Evolutionary conservation across 1,140 invertebrate genomes (phyloP).

Genomic region (Metaphire vulgaris): DNA sequence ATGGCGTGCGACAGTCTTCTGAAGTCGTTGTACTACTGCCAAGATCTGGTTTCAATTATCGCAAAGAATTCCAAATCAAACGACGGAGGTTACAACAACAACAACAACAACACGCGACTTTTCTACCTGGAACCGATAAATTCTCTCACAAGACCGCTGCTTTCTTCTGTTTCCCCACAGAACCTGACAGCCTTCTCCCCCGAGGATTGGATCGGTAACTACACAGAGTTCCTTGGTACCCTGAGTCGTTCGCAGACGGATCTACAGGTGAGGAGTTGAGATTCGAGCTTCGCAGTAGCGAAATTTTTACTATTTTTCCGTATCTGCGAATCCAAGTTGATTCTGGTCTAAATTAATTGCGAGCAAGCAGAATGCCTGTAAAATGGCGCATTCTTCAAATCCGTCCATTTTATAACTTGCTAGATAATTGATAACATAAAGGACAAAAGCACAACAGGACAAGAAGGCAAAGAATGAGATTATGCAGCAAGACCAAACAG

Average conservation of each 20-base stretch:
- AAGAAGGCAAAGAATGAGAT: too few relatives aligned
- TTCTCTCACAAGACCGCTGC: background rate
- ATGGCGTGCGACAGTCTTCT: conserved; percentile 7
- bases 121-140: background rate
- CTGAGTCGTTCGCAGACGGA: background rate
- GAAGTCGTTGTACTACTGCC: conserved; percentile 14
- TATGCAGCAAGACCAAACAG: too few relatives aligned
- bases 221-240: background rate
- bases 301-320: too few relatives aligned
- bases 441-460: too few relatives aligned
- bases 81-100: background rate
- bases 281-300: background rate
- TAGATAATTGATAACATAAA: too few relatives aligned
- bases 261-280: background rate
- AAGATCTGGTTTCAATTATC: background rate
- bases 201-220: background rate
- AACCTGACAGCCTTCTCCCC: background rate
- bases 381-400: too few relatives aligned
- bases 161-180: background rate
- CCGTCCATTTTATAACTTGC: too few relatives aligned
- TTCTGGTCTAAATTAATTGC: too few relatives aligned
- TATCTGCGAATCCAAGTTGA: too few relatives aligned
- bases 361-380: too few relatives aligned
- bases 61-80: background rate
- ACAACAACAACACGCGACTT: background rate